These are phyloP conservation scores for Nibea coibor DNA, from an alignment of 2,113 vertebrate species.

Conservation along the genomic window DNA sequence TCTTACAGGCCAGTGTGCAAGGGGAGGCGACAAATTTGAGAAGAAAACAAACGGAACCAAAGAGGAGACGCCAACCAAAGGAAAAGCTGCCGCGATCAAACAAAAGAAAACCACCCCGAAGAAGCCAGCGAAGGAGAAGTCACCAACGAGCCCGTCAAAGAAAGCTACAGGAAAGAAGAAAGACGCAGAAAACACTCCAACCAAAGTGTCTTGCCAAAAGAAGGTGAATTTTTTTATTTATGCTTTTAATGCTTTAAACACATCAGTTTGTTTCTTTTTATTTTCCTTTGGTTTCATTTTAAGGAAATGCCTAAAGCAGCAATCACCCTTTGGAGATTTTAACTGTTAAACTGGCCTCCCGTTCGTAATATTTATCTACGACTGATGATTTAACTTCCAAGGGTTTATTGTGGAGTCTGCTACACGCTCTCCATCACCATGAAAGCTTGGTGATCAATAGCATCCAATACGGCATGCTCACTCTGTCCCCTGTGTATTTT, in stretches of 20 bases:
- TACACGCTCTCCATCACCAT: conserved; percentile 31
- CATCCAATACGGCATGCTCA: conserved; percentile 40
- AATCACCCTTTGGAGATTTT: conserved; percentile 7
- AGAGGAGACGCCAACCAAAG: conserved; percentile 79
- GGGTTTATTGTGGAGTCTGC: conserved; percentile 22
- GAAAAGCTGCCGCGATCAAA: conserved; percentile 72
- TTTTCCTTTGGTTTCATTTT: background rate
- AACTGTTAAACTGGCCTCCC: background rate
- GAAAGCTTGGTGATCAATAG: conserved; percentile 64
- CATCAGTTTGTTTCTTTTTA: background rate
- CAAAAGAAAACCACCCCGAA: conserved; percentile 76
- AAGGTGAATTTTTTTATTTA: conserved; percentile 71
- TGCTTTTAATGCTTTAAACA: no score
- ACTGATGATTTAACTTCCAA: conserved; percentile 32
- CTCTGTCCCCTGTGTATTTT: conserved; percentile 58
- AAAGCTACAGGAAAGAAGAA: conserved; percentile 70
- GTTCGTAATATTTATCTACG: conserved; percentile 16
- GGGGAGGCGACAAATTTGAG: conserved; percentile 64
- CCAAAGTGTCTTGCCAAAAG: conserved; percentile 69
- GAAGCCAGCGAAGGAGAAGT: conserved; percentile 75
- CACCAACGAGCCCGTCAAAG: conserved; percentile 52
- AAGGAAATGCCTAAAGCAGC: background rate
- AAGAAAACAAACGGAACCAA: conserved; percentile 81
- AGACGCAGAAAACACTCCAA: conserved; percentile 61
- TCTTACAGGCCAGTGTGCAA: conserved; percentile 64